Conservation (phyloP, 2,888 invertebrate genomes). For the Scaptomyza polygonia region DNA sequence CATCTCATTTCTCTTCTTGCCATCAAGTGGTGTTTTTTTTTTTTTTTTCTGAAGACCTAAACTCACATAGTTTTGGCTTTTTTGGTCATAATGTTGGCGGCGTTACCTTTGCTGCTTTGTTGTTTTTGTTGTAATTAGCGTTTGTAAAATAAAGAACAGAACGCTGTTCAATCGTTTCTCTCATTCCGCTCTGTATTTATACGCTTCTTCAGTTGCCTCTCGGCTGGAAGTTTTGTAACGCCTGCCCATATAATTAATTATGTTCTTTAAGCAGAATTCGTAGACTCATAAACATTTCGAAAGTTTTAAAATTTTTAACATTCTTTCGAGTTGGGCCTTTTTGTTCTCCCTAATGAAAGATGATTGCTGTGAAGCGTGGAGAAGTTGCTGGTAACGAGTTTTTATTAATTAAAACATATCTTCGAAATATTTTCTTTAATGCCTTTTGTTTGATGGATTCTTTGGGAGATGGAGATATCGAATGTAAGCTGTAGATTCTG, state of each 20-base stretch:
- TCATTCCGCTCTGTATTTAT: slow-evolving; percentile 26
- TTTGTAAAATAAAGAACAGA: slow-evolving; percentile 27
- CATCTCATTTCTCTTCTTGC: neutral
- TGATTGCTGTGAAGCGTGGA: slow-evolving; percentile 56
- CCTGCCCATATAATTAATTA: slow-evolving; percentile 69
- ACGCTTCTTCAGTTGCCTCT: slow-evolving; percentile 59
- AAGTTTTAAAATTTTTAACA: slow-evolving; percentile 17
- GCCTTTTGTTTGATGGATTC: slow-evolving; percentile 12
- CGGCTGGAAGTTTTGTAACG: slow-evolving; percentile 48
- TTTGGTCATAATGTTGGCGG: slow-evolving; percentile 31
- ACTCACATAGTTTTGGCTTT: neutral
- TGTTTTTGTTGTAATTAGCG: slow-evolving; percentile 72
- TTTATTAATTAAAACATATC: slow-evolving; percentile 64
- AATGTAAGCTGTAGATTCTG: slow-evolving; percentile 41
- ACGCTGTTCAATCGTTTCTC: slow-evolving; percentile 53
- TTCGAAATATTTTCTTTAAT: slow-evolving; percentile 10
- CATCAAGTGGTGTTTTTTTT: neutral
- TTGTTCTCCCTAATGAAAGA: slow-evolving; percentile 40
- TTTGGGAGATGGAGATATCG: slow-evolving; percentile 27
- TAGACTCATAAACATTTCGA: slow-evolving; percentile 19
- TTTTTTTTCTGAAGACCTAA: too few species aligned
- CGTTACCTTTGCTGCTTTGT: slow-evolving; percentile 37
- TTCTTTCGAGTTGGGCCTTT: slow-evolving; percentile 8
- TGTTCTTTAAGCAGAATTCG: slow-evolving; percentile 35
- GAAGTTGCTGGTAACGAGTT: slow-evolving; percentile 57